Evolutionary conservation across 1,140 invertebrate genomes (phyloP).

Genomic region (Drosophila sucinea): DNA sequence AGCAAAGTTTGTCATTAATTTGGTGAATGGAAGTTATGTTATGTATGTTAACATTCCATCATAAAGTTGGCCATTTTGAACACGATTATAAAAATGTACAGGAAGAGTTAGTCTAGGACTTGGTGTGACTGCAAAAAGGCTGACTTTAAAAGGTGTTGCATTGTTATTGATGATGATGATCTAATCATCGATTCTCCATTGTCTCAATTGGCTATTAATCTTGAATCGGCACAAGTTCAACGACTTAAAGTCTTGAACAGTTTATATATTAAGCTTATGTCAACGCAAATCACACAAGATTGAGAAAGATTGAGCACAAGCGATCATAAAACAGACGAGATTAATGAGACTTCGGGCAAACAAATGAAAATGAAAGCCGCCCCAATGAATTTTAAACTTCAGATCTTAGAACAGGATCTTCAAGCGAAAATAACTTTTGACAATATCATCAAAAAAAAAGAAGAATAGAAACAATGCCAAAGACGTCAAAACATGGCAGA

Average conservation of each 20-base stretch:
- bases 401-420: conserved; percentile 61
- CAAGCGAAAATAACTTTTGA: conserved; percentile 57
- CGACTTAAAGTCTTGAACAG: conserved; percentile 9
- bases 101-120: not conserved
- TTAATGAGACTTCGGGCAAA: conserved; percentile 20
- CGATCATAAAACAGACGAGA: conserved; percentile 34
- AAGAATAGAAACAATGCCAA: conserved; percentile 35
- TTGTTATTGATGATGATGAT: conserved; percentile 5
- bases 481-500: conserved; percentile 61
- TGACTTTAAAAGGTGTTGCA: not conserved
- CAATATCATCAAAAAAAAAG: conserved; percentile 46
- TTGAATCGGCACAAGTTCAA: conserved; percentile 32
- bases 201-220: conserved; percentile 39
- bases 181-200: conserved; percentile 1
- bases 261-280: conserved; percentile 7
- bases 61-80: too few species aligned
- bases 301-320: conserved; percentile 3
- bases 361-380: conserved; percentile 12
- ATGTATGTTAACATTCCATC: too few species aligned
- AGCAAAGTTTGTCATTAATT: too few species aligned
- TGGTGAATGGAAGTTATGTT: too few species aligned
- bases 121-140: not conserved
- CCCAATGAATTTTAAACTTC: not conserved
- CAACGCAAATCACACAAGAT: conserved; percentile 5
- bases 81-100: not conserved